Percentiles rank a stretch among this genome's conserved stretches.
phyloP scores from a whole-genome alignment of 2,113 vertebrate genomes.

The Pygoscelis antarcticus region DNA sequence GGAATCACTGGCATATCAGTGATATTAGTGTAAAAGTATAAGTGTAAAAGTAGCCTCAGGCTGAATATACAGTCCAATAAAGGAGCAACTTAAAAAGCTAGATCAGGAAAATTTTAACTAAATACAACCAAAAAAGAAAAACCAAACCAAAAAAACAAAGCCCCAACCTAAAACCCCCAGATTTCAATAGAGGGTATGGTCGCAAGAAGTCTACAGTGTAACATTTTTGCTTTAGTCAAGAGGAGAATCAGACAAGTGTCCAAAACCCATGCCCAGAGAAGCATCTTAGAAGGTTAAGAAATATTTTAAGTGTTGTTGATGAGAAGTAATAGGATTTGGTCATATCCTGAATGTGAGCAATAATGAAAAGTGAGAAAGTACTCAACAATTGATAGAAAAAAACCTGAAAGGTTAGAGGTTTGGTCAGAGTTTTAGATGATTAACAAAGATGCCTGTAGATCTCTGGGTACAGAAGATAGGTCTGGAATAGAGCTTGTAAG shows the following conservation, averaged over 20 bases:
- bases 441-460: neutral
- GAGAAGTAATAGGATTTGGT: neutral
- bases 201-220: neutral
- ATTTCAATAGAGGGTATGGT: neutral
- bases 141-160: neutral
- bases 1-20: neutral
- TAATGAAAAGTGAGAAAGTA: neutral
- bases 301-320: neutral
- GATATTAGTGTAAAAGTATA: neutral
- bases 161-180: neutral
- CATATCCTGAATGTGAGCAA: neutral
- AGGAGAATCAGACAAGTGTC: neutral
- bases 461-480: neutral
- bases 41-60: neutral
- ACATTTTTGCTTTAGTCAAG: neutral
- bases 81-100: neutral
- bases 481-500: neutral
- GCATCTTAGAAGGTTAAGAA: neutral
- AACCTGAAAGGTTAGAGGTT: neutral
- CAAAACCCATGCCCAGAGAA: neutral
- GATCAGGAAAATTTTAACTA: neutral
- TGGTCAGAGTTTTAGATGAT: neutral
- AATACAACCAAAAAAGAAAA: neutral
- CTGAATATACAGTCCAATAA: neutral
- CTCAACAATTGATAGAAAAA: accelerated